A percentile compares a stretch with the other conserved stretches of the same genome.
Evolutionary conservation across 92 coral and sea anemone species (phyloP).

Genomic region (Anthopleura xanthogrammica): DNA sequence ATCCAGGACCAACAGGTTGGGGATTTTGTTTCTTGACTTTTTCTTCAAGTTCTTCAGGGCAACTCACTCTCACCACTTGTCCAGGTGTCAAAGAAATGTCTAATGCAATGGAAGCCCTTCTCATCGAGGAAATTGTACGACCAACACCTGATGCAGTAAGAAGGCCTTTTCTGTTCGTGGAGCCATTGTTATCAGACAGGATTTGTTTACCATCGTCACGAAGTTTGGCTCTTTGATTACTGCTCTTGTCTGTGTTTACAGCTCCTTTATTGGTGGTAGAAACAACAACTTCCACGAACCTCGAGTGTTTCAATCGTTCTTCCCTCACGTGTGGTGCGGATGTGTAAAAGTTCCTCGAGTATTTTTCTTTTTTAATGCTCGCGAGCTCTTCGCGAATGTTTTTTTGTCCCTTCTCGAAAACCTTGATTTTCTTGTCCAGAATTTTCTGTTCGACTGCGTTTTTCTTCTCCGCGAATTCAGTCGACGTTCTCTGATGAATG

Average conservation of each 20-base stretch:
- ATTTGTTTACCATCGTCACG: neutral
- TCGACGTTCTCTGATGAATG: slow-evolving; percentile 17
- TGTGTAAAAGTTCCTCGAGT: slow-evolving; percentile 47
- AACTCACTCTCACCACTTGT: slow-evolving; percentile 22
- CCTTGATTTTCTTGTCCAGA: slow-evolving; percentile 38
- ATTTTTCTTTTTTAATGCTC: slow-evolving; percentile 50
- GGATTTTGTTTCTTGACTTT: slow-evolving; percentile 8
- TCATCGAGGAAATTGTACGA: slow-evolving; percentile 32
- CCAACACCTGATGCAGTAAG: slow-evolving; percentile 25
- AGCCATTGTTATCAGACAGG: neutral
- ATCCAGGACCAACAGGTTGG: neutral
- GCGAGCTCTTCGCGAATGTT: slow-evolving; percentile 23
- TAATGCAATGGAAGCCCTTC: neutral
- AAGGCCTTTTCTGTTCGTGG: neutral
- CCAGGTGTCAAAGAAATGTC: slow-evolving; percentile 13
- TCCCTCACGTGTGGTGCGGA: slow-evolving; percentile 30
- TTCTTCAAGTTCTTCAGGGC: slow-evolving; percentile 19
- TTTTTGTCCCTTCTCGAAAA: slow-evolving; percentile 33
- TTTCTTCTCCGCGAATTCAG: slow-evolving; percentile 37
- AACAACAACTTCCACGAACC: slow-evolving; percentile 24
- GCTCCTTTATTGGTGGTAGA: slow-evolving; percentile 8
- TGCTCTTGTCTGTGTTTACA: neutral
- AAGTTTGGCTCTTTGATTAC: neutral
- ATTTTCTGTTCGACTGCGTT: slow-evolving; percentile 40
- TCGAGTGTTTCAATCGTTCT: slow-evolving; percentile 13